Base-by-base conservation (phyloP, 2,888 invertebrate species). In the Pollenia labialis region DNA sequence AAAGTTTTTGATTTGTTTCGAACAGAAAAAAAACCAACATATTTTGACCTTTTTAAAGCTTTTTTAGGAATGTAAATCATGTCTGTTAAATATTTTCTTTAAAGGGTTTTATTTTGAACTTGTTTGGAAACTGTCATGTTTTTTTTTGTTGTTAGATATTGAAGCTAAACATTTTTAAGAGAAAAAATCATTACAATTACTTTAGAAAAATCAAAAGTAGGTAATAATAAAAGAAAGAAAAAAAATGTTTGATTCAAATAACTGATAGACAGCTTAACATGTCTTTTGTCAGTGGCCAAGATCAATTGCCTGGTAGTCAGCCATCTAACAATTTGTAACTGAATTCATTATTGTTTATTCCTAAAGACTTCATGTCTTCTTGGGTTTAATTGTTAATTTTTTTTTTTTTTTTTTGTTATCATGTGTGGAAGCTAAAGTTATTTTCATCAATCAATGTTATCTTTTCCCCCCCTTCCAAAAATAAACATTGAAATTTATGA, bases 371-470 rank as follows among this genome's bases (percentile, higher is more conserved):
- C 7, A n/a, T 64, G 40, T 52, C 9, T 81, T 66, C 62, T 71
- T 76, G 52, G 56, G 88, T 88, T 88, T 86, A 83, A 66, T 88
- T 85, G 83, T 88, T 87, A 44, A 50, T 18, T 52, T 60, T 23
- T 54, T 11, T 3, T 48, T 6, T n/a, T 50, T 23, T 40, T 44
- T 48, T 54, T 64, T 48, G 14, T 23, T 42, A 11, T 48, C 32
- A 32, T 44, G n/a, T 66, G 52, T 88, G 81, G 88, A 87, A 86
- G 88, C 88, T 75, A 79, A 79, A 79, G 82, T 75, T 88, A 89
- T 89, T 90, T 89, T 90, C 90, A 90, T 90, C 90, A 90, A 90
- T 90, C 90, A 90, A 89, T 88, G 86, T 90, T 87, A 89, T 88
- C 88, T 80, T 46, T 56, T 64, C 52, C 12, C 74, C 18, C 60